Percentiles rank a stretch among this genome's conserved stretches.
Evolutionary conservation across 2,113 vertebrate species (phyloP).

Genomic region (Oncorhynchus clarkii): DNA sequence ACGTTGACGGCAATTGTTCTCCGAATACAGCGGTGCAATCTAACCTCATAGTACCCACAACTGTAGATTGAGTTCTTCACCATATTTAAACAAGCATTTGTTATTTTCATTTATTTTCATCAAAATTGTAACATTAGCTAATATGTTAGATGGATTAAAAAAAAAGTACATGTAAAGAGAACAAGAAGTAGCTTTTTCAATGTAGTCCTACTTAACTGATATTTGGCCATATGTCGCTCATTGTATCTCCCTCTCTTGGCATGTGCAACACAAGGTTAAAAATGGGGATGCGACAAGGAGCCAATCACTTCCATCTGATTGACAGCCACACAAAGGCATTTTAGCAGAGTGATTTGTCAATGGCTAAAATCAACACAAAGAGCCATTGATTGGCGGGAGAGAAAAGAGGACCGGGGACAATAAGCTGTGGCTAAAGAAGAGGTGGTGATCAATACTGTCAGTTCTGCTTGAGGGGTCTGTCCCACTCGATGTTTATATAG

Average conservation of each 20-base stretch:
- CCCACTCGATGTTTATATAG: conserved; percentile 72
- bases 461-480: conserved; percentile 71
- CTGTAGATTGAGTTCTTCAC: no score
- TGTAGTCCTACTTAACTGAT: neutral
- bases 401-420: conserved; percentile 65
- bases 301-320: conserved; percentile 63
- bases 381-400: conserved; percentile 73
- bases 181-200: no score
- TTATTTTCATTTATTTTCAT: no score
- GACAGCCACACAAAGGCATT: conserved; percentile 70
- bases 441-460: conserved; percentile 71
- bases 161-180: no score
- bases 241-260: conserved; percentile 10
- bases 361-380: conserved; percentile 75
- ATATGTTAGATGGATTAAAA: no score
- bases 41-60: no score
- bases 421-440: conserved; percentile 65
- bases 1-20: no score
- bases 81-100: no score
- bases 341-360: conserved; percentile 74
- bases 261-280: conserved; percentile 30
- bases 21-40: no score
- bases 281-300: conserved; percentile 47
- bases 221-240: neutral
- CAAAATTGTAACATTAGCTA: neutral